A percentile compares a stretch with the other conserved stretches of the same genome.
These are phyloP conservation scores for Spizella passerina DNA, from an alignment of 2,797 vertebrate genomes.

Conservation along the genomic window DNA sequence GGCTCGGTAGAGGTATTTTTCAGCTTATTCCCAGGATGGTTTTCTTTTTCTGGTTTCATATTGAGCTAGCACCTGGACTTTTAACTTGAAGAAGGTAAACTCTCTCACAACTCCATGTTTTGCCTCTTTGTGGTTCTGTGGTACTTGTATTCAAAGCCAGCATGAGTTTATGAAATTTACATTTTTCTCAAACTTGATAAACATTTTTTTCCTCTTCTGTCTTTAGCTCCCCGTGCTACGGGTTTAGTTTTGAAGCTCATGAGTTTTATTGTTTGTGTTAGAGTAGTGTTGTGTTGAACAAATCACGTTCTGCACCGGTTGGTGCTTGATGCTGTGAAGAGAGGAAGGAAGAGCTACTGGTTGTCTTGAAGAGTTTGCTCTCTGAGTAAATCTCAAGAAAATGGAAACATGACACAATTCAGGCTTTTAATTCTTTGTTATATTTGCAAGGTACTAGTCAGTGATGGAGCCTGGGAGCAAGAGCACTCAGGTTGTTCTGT, in stretches of 20 bases:
- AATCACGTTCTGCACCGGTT: not conserved
- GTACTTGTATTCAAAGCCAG: not conserved
- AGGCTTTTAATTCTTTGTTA: not conserved
- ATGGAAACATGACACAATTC: not conserved
- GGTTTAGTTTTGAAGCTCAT: not conserved
- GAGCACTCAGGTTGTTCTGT: not conserved
- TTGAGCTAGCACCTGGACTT: not conserved
- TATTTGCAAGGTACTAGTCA: not conserved
- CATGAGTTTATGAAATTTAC: not conserved
- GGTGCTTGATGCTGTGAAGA: not conserved
- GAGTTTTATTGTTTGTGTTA: not conserved
- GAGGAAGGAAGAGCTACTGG: not conserved
- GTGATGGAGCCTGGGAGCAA: not conserved
- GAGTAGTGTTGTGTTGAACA: not conserved
- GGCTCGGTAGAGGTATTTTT: not conserved
- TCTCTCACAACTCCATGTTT: not conserved
- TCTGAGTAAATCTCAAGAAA: not conserved
- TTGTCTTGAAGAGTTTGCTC: not conserved
- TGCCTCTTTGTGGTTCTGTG: not conserved
- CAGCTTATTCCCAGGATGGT: not conserved
- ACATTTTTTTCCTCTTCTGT: not conserved
- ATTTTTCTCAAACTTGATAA: not conserved
- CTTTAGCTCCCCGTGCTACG: not conserved
- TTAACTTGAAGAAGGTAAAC: not conserved
- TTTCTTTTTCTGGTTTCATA: not conserved